A percentile compares a stretch with the other conserved stretches of the same genome.
Evolutionary conservation across 2,113 vertebrate species (phyloP).

Genomic region (Xerus inauris): DNA sequence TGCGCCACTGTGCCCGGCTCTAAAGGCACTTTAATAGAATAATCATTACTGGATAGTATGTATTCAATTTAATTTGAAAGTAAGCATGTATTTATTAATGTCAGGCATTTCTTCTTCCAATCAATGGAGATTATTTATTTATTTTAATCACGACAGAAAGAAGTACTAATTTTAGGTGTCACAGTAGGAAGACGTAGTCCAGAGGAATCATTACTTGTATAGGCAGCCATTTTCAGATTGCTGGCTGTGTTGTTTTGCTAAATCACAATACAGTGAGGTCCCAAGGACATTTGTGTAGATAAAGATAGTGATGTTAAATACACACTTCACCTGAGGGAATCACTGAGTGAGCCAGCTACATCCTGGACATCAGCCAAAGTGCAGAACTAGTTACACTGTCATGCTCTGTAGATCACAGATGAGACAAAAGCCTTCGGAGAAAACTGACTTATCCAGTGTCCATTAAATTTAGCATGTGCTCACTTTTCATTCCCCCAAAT

Average conservation of each 20-base stretch:
- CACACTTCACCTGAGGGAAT: slow-evolving; percentile 47
- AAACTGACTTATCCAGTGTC: neutral
- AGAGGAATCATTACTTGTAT: slow-evolving; percentile 51
- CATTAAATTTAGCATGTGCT: neutral
- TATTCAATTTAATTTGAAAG: slow-evolving; percentile 64
- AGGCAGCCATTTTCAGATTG: slow-evolving; percentile 64
- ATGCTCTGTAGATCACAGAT: neutral
- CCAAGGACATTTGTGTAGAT: slow-evolving; percentile 29
- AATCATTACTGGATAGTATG: slow-evolving; percentile 70
- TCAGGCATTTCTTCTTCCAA: slow-evolving; percentile 61
- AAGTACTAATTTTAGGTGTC: slow-evolving; percentile 73
- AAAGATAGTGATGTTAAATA: slow-evolving; percentile 50
- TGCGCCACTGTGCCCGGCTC: no score
- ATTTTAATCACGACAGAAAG: slow-evolving; percentile 69
- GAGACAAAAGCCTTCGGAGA: neutral
- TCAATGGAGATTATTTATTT: slow-evolving; percentile 64
- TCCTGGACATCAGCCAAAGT: slow-evolving; percentile 55
- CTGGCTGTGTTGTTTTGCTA: slow-evolving; percentile 60
- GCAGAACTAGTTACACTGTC: neutral
- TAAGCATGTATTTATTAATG: slow-evolving; percentile 64
- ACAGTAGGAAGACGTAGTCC: slow-evolving; percentile 70
- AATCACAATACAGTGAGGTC: slow-evolving; percentile 50
- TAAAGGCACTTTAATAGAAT: slow-evolving; percentile 60
- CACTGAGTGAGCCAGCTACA: neutral
- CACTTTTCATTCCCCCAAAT: neutral